Evolutionary conservation across 1,140 invertebrate genomes (phyloP), one percentile per base, ranked within the genome.

Genomic region (Centruroides vittatus): DNA sequence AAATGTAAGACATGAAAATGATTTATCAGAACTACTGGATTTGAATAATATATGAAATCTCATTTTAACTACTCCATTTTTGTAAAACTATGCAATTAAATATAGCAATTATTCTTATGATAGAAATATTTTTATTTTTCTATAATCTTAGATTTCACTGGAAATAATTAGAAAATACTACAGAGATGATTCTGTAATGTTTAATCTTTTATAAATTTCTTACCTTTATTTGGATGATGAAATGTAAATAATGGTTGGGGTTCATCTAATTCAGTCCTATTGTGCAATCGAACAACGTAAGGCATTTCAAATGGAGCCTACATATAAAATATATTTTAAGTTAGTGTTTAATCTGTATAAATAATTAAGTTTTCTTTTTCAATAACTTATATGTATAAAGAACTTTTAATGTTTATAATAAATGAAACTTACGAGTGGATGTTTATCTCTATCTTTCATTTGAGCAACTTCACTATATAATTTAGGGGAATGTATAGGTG

Each of bases 231-330:
- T 51, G 94, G 93, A 81, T 98, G 94, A 57, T 76, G 69, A 72
- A 98, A 98, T 57, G 82, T 86, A 71, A 98, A 98, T 6, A 95
- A 76, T 7, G 80, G 68, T 76, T 94, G 80, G 4, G 88, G 82
- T 52, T 81, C 75, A 57, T 83, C 85, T 64, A 98, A 84, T 58
- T 89, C 80, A 70, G 88, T 87, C 70, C 85, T 86, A 76, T 94
- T 98, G 70, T 92, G 89, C 58, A 97, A 80, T 68, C 91, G 84
- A 51, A 95, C 89, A 50, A 98, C 92, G 78, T 93, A 98, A 2
- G 89, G 84, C 63, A 84, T 90, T 77, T 97, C 92, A 74, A 87
- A 85, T 63, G 83, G 81, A 47, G 78, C 70, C 66, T 80, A 68
- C 23, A 60, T 49, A 6, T 36, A 23, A 53, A 23, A 23, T 6